A percentile compares a stretch with the other conserved stretches of the same genome.
These are phyloP conservation scores for Aquatica leii DNA, from an alignment of 2,888 invertebrate genomes.

Conservation along the genomic window DNA sequence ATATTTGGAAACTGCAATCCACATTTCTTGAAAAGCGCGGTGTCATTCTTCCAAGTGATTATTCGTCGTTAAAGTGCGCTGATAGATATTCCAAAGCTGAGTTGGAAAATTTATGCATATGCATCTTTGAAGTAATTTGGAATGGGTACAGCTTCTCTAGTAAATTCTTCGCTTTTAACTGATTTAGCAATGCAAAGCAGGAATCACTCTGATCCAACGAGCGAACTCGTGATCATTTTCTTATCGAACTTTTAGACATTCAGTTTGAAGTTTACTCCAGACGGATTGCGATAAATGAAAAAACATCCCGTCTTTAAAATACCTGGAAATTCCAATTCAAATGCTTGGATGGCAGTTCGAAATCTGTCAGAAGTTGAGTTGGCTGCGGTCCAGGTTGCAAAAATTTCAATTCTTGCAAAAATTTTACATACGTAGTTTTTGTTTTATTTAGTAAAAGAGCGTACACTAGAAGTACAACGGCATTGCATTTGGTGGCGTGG, in stretches of 20 bases:
- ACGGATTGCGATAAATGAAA: neutral
- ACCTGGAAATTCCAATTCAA: slow-evolving; percentile 16
- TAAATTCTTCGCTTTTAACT: no score
- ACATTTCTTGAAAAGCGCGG: no score
- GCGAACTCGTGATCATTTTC: no score
- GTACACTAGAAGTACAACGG: neutral
- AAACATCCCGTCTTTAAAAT: slow-evolving; percentile 1
- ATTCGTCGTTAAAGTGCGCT: no score
- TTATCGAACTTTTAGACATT: no score
- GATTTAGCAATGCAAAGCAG: no score
- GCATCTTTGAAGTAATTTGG: neutral
- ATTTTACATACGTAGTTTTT: slow-evolving; percentile 4
- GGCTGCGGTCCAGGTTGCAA: slow-evolving; percentile 14
- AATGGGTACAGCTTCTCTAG: neutral
- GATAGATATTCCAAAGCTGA: no score
- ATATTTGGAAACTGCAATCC: no score
- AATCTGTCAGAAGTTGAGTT: slow-evolving; percentile 9
- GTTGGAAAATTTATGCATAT: no score
- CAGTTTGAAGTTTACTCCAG: neutral
- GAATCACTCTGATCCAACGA: no score
- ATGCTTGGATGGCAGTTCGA: slow-evolving; percentile 14
- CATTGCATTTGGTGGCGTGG: slow-evolving; percentile 4
- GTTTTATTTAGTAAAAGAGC: slow-evolving; percentile 12
- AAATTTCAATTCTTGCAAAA: slow-evolving; percentile 13
- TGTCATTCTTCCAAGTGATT: no score